Conservation (phyloP, 2,888 invertebrate genomes). For the Amblyteles armatorius region DNA sequence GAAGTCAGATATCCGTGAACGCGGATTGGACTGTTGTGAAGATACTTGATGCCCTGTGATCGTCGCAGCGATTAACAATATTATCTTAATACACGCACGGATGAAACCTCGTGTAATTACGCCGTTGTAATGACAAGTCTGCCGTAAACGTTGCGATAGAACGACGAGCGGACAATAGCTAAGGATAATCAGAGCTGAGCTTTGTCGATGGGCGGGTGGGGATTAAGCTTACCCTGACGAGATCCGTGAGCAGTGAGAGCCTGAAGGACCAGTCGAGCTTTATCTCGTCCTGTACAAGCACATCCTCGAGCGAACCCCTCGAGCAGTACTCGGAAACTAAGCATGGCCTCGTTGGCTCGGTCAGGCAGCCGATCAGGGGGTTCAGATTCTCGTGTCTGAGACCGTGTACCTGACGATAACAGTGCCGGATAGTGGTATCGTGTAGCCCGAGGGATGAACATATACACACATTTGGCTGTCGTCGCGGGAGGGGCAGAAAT, state of each 20-base stretch:
- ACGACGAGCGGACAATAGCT: not conserved
- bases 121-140: not conserved
- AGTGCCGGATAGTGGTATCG: not conserved
- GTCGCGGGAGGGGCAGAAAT: no score
- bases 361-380: constrained; percentile 94
- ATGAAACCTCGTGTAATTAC: not conserved
- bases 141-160: not conserved
- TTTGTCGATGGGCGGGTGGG: not conserved
- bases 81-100: not conserved
- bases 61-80: not conserved
- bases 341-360: constrained; percentile 91
- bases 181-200: not conserved
- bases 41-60: constrained; percentile 93
- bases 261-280: constrained; percentile 98
- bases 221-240: constrained; percentile 89
- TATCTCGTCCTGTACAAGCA: constrained; percentile 95
- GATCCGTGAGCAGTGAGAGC: constrained; percentile 95
- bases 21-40: constrained; percentile 93
- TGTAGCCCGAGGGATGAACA: not conserved
- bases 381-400: constrained; percentile 96
- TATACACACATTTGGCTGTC: no score
- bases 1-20: constrained; percentile 95
- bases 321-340: constrained; percentile 95
- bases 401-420: constrained; percentile 88
- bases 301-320: constrained; percentile 95